Conservation (phyloP, 2,113 vertebrate species). For the Abramis brama region DNA sequence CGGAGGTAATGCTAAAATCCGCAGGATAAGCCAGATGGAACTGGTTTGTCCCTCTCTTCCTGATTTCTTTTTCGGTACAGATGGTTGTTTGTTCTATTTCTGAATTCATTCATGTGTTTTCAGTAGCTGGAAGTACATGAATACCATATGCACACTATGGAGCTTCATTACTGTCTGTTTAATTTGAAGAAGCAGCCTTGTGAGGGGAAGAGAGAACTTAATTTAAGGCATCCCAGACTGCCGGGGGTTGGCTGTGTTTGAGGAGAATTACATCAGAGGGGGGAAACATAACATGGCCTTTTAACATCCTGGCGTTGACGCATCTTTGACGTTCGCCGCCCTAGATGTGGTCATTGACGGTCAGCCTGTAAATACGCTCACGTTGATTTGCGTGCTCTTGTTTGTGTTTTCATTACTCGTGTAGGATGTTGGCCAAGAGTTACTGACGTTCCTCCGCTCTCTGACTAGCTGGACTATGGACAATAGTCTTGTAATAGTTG, state of each 20-base stretch:
- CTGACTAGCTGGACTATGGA: neutral
- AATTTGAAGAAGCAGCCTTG: slow-evolving; percentile 56
- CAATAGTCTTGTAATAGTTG: neutral
- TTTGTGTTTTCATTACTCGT: slow-evolving; percentile 12
- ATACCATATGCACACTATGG: slow-evolving; percentile 39
- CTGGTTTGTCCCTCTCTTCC: slow-evolving; percentile 28
- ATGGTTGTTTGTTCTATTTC: slow-evolving; percentile 49
- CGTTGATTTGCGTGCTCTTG: neutral
- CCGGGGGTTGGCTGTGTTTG: neutral
- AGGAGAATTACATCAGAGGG: neutral
- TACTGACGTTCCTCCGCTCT: neutral
- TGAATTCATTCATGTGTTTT: slow-evolving; percentile 67
- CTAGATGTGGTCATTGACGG: neutral
- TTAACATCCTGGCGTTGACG: neutral
- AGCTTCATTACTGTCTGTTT: slow-evolving; percentile 56
- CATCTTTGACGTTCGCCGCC: neutral
- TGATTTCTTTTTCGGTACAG: slow-evolving; percentile 30
- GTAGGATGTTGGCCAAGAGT: neutral
- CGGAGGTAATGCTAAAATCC: slow-evolving; percentile 18
- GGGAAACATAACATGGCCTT: neutral
- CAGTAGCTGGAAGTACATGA: slow-evolving; percentile 64
- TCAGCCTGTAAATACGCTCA: neutral
- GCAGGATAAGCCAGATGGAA: slow-evolving; percentile 35
- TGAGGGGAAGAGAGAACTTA: slow-evolving; percentile 37
- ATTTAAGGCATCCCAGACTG: slow-evolving; percentile 28